phyloP scores from a whole-genome alignment of 2,113 vertebrate species.

The pig (Sus scrofa) region T2T-Sscrofa CM000826.6:142807001-142807500 shows the following conservation, averaged over 20 bases:
- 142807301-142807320: constrained; percentile 48
- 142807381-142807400: not conserved
- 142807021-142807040: not conserved
- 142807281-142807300: constrained; percentile 62
- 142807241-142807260: constrained; percentile 57
- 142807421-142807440: not conserved
- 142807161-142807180: not conserved
- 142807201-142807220: not conserved
- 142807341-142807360: not conserved
- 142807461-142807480: not conserved
- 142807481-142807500: not conserved
- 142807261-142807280: constrained; percentile 41
- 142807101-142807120: not conserved
- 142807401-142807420: not conserved
- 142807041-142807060: not conserved
- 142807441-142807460: not conserved
- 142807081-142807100: no score
- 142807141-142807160: not conserved
- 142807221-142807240: constrained; percentile 28
- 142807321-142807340: not conserved
- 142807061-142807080: not conserved
- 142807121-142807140: not conserved
- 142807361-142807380: constrained; percentile 10
- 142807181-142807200: not conserved
- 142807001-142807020: not conserved